Percentiles rank a stretch among this genome's conserved stretches.
Conservation (phyloP, 2,113 vertebrate species). For the Sylvietta virens region DNA sequence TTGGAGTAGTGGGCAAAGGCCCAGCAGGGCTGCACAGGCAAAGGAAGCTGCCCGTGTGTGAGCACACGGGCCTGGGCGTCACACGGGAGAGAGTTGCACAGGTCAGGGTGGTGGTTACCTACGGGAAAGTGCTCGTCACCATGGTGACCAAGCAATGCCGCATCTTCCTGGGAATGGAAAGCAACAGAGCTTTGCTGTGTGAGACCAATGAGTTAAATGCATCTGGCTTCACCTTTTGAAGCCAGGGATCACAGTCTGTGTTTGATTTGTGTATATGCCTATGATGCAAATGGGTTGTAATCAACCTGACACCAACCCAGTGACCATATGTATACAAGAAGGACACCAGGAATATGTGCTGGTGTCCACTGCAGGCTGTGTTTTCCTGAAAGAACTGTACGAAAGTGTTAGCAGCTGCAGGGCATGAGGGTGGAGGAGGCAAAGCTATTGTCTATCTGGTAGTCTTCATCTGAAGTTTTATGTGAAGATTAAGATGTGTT, state of each 20-base stretch:
- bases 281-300: background rate
- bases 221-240: background rate
- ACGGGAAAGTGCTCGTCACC: background rate
- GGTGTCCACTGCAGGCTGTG: background rate
- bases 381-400: background rate
- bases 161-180: background rate
- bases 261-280: background rate
- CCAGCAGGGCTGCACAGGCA: background rate
- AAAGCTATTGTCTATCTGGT: background rate
- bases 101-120: background rate
- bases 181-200: background rate
- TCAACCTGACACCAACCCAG: background rate
- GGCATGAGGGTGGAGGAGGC: background rate
- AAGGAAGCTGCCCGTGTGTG: background rate
- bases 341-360: background rate
- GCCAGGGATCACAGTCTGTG: background rate
- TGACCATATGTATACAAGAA: background rate
- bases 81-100: background rate
- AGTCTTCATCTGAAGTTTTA: too few relatives aligned
- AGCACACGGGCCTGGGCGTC: background rate
- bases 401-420: background rate
- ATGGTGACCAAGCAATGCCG: constrained; percentile 5
- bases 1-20: background rate
- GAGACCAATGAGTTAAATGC: background rate
- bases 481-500: background rate